A percentile compares a stretch with the other conserved stretches of the same genome.
Conservation (phyloP, 1,140 invertebrate genomes). For the Drosophila mojavensis region DNA sequence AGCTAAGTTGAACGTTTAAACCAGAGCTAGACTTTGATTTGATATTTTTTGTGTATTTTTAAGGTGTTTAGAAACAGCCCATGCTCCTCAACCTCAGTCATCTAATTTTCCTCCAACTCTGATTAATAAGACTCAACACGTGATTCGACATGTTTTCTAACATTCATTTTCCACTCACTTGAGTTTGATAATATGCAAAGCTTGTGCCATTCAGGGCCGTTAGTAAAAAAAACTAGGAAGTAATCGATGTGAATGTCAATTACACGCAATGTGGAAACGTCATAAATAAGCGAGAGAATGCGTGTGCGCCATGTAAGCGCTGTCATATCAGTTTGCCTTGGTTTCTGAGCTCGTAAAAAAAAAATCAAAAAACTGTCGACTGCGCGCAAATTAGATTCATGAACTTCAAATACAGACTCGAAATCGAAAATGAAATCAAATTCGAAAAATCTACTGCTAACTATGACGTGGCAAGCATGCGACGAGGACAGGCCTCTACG, state of each 20-base stretch:
- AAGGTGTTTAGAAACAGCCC: too few species aligned
- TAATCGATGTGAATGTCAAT: conserved; percentile 53
- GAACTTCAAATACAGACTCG: conserved; percentile 40
- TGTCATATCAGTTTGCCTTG: conserved; percentile 34
- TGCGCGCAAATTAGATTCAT: conserved; percentile 49
- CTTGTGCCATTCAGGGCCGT: conserved; percentile 28
- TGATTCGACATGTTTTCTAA: not conserved
- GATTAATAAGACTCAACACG: not conserved
- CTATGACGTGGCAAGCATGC: conserved; percentile 45
- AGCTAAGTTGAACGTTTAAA: not conserved
- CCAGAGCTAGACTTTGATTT: too few species aligned
- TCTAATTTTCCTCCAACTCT: too few species aligned
- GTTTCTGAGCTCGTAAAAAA: conserved; percentile 7
- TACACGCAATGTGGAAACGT: conserved; percentile 40
- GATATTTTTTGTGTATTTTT: too few species aligned
- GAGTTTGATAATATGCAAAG: not conserved
- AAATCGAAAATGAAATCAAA: conserved; percentile 26
- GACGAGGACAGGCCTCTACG: conserved; percentile 37
- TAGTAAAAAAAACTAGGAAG: conserved; percentile 44
- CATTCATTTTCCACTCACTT: conserved; percentile 12
- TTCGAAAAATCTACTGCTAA: conserved; percentile 44
- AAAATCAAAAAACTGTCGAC: conserved; percentile 8
- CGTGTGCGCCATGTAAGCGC: conserved; percentile 52
- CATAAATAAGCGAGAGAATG: conserved; percentile 50
- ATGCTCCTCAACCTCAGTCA: too few species aligned